These are phyloP conservation scores for Drosophila novamexicana DNA, from an alignment of 1,140 invertebrate genomes.

Conservation along the genomic window DNA sequence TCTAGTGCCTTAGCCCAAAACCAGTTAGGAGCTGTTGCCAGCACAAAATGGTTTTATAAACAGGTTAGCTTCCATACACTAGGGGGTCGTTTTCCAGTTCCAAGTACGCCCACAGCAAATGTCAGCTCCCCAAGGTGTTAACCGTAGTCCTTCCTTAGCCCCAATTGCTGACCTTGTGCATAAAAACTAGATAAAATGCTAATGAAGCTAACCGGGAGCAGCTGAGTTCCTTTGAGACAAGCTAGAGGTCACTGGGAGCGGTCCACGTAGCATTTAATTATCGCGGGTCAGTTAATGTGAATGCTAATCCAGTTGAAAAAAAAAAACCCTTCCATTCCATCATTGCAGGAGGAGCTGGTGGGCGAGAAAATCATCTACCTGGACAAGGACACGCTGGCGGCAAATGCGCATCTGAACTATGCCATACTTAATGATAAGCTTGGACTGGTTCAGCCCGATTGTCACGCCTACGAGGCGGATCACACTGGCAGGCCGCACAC, in stretches of 20 bases:
- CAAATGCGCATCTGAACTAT: constrained; percentile 70
- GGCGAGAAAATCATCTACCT: constrained; percentile 78
- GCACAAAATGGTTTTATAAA: not conserved
- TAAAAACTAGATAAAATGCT: constrained; percentile 47
- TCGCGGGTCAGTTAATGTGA: constrained; percentile 62
- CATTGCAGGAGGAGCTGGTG: constrained; percentile 58
- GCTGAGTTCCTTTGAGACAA: constrained; percentile 53
- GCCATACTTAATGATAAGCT: constrained; percentile 68
- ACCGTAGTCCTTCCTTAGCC: not conserved
- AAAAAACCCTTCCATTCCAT: constrained; percentile 9
- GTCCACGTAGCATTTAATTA: constrained; percentile 63
- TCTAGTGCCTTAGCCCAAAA: not conserved
- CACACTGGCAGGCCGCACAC: constrained; percentile 74
- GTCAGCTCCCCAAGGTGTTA: constrained; percentile 60
- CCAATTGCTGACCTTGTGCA: constrained; percentile 62
- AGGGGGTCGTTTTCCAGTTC: constrained; percentile 33
- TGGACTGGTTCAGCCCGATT: constrained; percentile 60
- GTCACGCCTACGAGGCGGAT: constrained; percentile 80
- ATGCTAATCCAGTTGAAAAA: constrained; percentile 56
- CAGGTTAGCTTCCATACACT: constrained; percentile 1
- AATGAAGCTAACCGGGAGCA: constrained; percentile 48
- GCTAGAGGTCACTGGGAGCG: constrained; percentile 45
- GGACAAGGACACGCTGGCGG: constrained; percentile 75
- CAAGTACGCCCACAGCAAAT: constrained; percentile 21
- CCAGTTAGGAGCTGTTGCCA: not conserved